Evolutionary conservation across 2,797 vertebrate species (phyloP).

Genomic region (Halcyon leucocephala): DNA sequence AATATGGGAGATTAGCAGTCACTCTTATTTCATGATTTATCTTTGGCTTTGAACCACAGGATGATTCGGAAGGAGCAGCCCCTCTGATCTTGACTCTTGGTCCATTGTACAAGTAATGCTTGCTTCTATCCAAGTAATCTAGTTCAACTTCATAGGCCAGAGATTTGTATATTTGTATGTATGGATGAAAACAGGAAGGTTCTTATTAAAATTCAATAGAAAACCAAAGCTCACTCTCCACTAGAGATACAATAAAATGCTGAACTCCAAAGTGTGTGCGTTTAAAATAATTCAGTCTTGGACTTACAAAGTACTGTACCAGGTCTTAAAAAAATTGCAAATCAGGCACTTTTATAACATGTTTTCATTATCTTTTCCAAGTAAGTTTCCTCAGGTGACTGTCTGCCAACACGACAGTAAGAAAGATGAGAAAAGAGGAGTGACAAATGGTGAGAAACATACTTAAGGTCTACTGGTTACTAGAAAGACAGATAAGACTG

Average conservation of each 20-base stretch:
- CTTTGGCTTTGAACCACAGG: background rate
- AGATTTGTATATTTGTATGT: background rate
- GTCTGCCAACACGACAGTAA: background rate
- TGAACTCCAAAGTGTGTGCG: background rate
- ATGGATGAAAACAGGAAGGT: background rate
- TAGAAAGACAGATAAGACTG: background rate
- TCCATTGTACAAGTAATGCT: background rate
- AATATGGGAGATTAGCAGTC: background rate
- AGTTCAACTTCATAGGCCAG: background rate
- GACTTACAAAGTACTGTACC: background rate
- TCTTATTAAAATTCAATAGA: background rate
- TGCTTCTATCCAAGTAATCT: background rate
- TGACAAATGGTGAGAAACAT: background rate
- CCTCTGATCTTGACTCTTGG: background rate
- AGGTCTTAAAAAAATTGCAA: background rate
- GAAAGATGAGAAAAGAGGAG: background rate
- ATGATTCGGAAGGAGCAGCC: background rate
- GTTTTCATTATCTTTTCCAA: background rate
- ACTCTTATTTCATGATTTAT: background rate
- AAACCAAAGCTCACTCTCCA: background rate
- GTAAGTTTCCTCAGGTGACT: background rate
- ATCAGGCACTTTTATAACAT: background rate
- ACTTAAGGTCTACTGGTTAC: background rate
- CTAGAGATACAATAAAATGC: background rate
- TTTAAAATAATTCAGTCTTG: background rate